These are phyloP conservation scores for Sarcophaga subvicina DNA, from an alignment of 2,888 invertebrate species.

Conservation along the genomic window DNA sequence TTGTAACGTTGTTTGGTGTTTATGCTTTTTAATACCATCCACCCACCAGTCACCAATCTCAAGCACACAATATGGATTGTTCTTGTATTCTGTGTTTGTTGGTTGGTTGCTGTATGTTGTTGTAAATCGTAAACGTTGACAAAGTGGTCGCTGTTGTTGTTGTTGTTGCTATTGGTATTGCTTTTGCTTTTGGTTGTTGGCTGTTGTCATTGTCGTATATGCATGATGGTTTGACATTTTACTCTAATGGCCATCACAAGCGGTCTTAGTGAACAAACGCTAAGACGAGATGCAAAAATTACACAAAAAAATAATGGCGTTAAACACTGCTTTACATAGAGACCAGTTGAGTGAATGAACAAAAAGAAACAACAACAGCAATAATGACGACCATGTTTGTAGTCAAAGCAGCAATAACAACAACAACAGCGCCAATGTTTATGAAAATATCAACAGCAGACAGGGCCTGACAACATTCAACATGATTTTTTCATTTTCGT, in stretches of 20 bases:
- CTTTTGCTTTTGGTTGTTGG: conserved; percentile 1
- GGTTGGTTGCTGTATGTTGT: not conserved
- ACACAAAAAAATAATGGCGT: conserved; percentile 37
- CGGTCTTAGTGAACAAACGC: conserved; percentile 36
- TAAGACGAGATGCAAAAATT: conserved; percentile 47
- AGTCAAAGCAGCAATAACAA: conserved; percentile 5
- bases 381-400: not conserved
- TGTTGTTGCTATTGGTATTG: conserved; percentile 10
- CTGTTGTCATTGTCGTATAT: conserved; percentile 24
- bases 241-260: conserved; percentile 60
- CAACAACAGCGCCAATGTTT: conserved; percentile 4
- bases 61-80: conserved; percentile 20
- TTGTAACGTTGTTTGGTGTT: conserved; percentile 3
- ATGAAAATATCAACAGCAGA: conserved; percentile 31
- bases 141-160: not conserved
- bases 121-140: too few species aligned
- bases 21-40: conserved; percentile 12
- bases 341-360: not conserved
- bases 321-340: conserved; percentile 31
- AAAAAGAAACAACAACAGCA: conserved; percentile 8
- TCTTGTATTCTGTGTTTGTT: not conserved
- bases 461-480: conserved; percentile 19
- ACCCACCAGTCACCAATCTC: not conserved
- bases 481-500: conserved; percentile 10
- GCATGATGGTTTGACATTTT: conserved; percentile 59